Percentiles rank a stretch among this genome's conserved stretches.
Evolutionary conservation across 2,113 vertebrate species (phyloP).

Genomic region (Microtus montanus): DNA sequence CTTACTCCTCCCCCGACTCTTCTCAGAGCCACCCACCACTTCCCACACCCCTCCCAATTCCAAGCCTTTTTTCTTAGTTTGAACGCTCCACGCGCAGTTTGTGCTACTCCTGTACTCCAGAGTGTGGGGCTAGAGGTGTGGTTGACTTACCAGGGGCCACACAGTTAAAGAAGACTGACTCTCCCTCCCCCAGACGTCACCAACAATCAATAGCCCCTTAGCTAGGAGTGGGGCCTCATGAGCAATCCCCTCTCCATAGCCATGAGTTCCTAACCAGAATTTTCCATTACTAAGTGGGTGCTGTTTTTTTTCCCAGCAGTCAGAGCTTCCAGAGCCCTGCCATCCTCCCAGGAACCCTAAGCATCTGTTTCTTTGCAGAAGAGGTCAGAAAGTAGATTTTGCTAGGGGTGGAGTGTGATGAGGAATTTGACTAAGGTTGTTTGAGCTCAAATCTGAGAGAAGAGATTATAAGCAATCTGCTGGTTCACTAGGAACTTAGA

Average conservation of each 20-base stretch:
- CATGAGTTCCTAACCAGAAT: background rate
- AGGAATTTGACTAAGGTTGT: constrained; percentile 26
- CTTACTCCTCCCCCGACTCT: too few species aligned
- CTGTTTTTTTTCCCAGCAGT: constrained; percentile 10
- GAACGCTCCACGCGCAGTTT: background rate
- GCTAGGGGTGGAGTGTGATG: background rate
- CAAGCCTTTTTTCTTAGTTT: background rate
- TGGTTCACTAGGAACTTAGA: background rate
- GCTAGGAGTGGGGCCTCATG: background rate
- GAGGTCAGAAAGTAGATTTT: constrained; percentile 46
- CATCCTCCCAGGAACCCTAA: background rate
- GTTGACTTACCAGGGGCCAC: background rate
- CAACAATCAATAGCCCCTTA: background rate
- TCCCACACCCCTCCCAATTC: background rate
- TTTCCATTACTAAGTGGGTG: background rate
- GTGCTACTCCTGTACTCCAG: background rate
- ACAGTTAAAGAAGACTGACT: background rate
- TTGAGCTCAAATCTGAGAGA: constrained; percentile 58
- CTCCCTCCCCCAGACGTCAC: background rate
- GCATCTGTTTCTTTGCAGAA: constrained; percentile 16
- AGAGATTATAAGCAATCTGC: constrained; percentile 28
- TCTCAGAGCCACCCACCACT: background rate
- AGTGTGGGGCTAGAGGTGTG: background rate
- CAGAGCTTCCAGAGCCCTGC: background rate
- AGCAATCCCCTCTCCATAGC: background rate